Percentiles rank a stretch among this genome's conserved stretches.
phyloP scores from a whole-genome alignment of 2,888 invertebrate species.

The Melieria crassipennis region DNA sequence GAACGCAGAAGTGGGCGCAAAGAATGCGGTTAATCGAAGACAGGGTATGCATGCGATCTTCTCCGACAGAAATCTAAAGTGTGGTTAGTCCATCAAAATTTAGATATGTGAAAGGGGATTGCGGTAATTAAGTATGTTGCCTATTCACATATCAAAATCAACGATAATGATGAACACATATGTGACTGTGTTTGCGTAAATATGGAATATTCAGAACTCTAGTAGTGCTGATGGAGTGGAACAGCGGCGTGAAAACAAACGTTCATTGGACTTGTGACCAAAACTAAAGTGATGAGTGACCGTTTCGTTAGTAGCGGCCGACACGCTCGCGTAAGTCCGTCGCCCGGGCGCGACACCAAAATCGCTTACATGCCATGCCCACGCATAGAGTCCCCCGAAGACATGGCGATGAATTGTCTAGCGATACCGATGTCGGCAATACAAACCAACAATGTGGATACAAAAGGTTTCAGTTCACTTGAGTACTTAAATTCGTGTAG shows the following conservation, averaged over 20 bases:
- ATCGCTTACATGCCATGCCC: constrained; percentile 66
- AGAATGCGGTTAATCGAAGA: no score
- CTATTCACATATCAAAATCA: no score
- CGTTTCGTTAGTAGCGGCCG: constrained; percentile 55
- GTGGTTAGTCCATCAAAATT: no score
- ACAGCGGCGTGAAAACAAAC: not conserved
- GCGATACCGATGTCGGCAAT: constrained; percentile 66
- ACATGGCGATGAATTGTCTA: constrained; percentile 57
- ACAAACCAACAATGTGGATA: constrained; percentile 59
- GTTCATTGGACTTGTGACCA: not conserved
- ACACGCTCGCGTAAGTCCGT: constrained; percentile 64
- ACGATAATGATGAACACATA: no score
- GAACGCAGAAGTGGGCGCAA: no score
- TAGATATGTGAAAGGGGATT: no score
- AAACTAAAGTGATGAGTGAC: constrained; percentile 53
- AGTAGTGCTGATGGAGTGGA: not conserved
- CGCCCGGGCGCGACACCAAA: constrained; percentile 63
- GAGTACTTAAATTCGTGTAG: not conserved
- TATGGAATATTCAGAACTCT: no score
- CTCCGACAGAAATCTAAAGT: no score
- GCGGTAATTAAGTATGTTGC: no score
- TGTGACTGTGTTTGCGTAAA: no score
- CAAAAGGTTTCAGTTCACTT: constrained; percentile 46
- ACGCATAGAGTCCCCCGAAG: constrained; percentile 61
- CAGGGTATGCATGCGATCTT: no score